Percentiles rank a stretch among this genome's conserved stretches.
Evolutionary conservation across 1,140 invertebrate species (phyloP).

Genomic region (Cataglyphis hispanica): DNA sequence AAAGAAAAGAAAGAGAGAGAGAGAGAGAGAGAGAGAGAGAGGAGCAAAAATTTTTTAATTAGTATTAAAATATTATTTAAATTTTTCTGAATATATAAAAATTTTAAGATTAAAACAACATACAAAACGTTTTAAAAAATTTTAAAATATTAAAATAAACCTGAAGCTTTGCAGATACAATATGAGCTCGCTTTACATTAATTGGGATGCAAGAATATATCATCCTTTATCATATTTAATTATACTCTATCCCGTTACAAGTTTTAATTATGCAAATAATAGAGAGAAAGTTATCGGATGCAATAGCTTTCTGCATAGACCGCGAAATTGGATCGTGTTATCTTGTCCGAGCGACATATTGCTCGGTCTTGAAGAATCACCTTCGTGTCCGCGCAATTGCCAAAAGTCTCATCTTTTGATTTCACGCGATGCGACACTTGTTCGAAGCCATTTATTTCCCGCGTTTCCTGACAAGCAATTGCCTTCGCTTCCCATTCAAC

Average conservation of each 20-base stretch:
- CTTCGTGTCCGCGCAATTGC: conserved; percentile 44
- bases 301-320: conserved; percentile 3
- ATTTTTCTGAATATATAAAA: background rate
- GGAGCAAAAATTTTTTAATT: background rate
- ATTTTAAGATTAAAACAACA: background rate
- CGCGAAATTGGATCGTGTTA: conserved; percentile 30
- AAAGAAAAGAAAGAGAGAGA: no score
- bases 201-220: conserved; percentile 1
- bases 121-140: background rate
- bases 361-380: conserved; percentile 42
- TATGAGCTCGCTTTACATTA: conserved; percentile 11
- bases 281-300: conserved; percentile 24
- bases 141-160: conserved; percentile 28
- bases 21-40: no score
- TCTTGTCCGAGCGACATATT: background rate
- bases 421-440: conserved; percentile 35
- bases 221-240: conserved; percentile 34
- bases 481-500: conserved; percentile 43
- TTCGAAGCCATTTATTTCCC: conserved; percentile 44
- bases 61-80: background rate
- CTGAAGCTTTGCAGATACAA: background rate
- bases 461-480: conserved; percentile 49
- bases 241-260: conserved; percentile 40
- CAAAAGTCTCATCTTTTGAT: conserved; percentile 55
- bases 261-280: conserved; percentile 50